Base-by-base conservation (phyloP, 2,888 invertebrate species). In the Calliphora vomitoria region DNA sequence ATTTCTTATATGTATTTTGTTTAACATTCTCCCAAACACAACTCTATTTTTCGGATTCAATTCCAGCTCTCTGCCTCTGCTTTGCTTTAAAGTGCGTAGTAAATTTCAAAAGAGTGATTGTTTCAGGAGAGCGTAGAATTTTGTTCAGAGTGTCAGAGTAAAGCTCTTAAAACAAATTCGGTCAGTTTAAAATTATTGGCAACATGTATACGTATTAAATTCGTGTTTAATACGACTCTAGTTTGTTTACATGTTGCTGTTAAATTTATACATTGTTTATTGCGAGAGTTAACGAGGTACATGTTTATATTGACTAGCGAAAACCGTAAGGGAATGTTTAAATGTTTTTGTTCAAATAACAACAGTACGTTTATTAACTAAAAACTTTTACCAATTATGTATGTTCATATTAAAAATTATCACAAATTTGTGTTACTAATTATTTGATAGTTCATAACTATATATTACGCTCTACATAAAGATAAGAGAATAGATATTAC, bases 101-200 rank as follows among this genome's bases (percentile, higher is more conserved):
- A 20, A 55, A 31, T 4, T 10, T 35, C 8, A 10, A 64, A 64
- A 38, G 64, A 64, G 64, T 38, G 35, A 35, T 35, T 60, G n/a
- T 38, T 64, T 38, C 8, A 8, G 10, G 4, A 64, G 64, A 64
- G 35, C 15, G 8, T 60, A 31, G 6, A 31, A n/a, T n/a, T n/a
- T n/a, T n/a, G n/a, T n/a, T n/a, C n/a, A n/a, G n/a, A 20, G 20
- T 64, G n/a, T 18, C 10, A 64, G 64, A 64, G 64, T 11, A 18
- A n/a, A 38, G 4, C 64, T 64, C 64, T 64, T 64, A 18, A 35
- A 64, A 38, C 8, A 38, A 10, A 18, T 64, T 64, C 64, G 64
- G 35, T 1, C 64, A 64, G 64, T 64, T 35, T 18, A 3, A n/a
- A n/a, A 18, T 64, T 64, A 18, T 38, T 38, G 10, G 35, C 64